phyloP scores from a whole-genome alignment of 2,113 vertebrate species.

The Dasypus novemcinctus region DNA sequence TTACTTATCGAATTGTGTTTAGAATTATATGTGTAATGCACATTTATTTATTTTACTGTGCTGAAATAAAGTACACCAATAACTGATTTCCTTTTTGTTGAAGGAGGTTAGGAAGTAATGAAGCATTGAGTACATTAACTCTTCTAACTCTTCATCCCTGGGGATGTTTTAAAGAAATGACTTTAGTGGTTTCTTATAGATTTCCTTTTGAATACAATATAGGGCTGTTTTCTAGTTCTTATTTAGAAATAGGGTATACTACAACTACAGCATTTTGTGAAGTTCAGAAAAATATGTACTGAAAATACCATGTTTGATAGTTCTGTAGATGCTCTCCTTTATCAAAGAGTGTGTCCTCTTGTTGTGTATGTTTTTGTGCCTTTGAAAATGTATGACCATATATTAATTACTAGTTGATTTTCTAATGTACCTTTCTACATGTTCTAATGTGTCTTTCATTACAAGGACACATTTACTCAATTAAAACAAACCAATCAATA shows the following conservation, averaged over 20 bases:
- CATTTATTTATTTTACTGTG: conserved; percentile 54
- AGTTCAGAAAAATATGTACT: conserved; percentile 5
- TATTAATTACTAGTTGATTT: conserved; percentile 35
- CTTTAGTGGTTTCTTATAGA: conserved; percentile 43
- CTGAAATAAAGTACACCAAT: conserved; percentile 12
- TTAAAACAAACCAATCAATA: conserved; percentile 23
- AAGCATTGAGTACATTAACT: conserved; percentile 36
- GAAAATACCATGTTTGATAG: not conserved
- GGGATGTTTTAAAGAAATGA: conserved; percentile 57
- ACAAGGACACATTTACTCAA: not conserved
- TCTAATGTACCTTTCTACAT: not conserved
- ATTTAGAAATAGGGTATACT: not conserved
- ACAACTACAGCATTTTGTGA: not conserved
- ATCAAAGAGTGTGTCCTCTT: not conserved
- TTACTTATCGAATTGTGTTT: conserved; percentile 63
- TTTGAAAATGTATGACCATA: not conserved
- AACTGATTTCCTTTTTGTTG: conserved; percentile 59
- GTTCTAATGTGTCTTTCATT: conserved; percentile 7
- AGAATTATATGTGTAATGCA: conserved; percentile 45
- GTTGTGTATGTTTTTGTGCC: not conserved
- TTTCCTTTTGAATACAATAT: conserved; percentile 2
- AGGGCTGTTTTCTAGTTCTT: conserved; percentile 24
- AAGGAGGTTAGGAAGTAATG: conserved; percentile 49
- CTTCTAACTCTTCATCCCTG: conserved; percentile 37
- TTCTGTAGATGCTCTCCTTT: not conserved